These are phyloP conservation scores for Perca fluviatilis DNA, from an alignment of 2,113 vertebrate species.

Conservation along the genomic window DNA sequence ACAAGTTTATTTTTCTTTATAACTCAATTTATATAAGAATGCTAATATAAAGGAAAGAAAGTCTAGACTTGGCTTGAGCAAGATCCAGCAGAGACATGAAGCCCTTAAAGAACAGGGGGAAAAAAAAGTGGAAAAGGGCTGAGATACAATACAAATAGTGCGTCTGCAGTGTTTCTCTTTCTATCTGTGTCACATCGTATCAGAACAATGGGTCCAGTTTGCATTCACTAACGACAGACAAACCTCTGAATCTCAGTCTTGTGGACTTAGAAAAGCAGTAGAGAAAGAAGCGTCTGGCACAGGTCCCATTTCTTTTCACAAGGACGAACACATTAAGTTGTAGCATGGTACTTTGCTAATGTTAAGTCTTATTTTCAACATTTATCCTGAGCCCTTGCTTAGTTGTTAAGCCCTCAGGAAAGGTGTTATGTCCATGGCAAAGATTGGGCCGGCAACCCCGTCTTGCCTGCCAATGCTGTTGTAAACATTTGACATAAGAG, in stretches of 20 bases:
- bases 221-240: slow-evolving; percentile 34
- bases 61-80: slow-evolving; percentile 34
- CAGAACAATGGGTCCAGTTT: slow-evolving; percentile 22
- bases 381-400: slow-evolving; percentile 24
- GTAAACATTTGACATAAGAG: slow-evolving; percentile 12
- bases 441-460: slow-evolving; percentile 25
- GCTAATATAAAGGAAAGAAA: slow-evolving; percentile 41
- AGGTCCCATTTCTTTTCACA: slow-evolving; percentile 32
- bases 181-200: slow-evolving; percentile 17
- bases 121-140: not conserved
- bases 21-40: slow-evolving; percentile 58
- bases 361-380: slow-evolving; percentile 35
- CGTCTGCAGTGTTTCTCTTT: not conserved
- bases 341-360: slow-evolving; percentile 44
- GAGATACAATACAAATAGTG: slow-evolving; percentile 5
- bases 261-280: slow-evolving; percentile 9
- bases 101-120: not conserved
- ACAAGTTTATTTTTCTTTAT: slow-evolving; percentile 65
- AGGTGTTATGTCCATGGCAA: slow-evolving; percentile 14
- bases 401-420: slow-evolving; percentile 30
- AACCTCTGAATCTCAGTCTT: slow-evolving; percentile 7
- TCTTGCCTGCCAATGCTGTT: slow-evolving; percentile 14
- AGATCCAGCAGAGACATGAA: slow-evolving; percentile 34
- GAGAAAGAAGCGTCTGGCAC: slow-evolving; percentile 26
- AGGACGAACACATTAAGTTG: slow-evolving; percentile 48